A percentile compares a stretch with the other conserved stretches of the same genome.
These are phyloP conservation scores for Equus przewalskii DNA, from an alignment of 2,113 vertebrate genomes.

Conservation along the genomic window DNA sequence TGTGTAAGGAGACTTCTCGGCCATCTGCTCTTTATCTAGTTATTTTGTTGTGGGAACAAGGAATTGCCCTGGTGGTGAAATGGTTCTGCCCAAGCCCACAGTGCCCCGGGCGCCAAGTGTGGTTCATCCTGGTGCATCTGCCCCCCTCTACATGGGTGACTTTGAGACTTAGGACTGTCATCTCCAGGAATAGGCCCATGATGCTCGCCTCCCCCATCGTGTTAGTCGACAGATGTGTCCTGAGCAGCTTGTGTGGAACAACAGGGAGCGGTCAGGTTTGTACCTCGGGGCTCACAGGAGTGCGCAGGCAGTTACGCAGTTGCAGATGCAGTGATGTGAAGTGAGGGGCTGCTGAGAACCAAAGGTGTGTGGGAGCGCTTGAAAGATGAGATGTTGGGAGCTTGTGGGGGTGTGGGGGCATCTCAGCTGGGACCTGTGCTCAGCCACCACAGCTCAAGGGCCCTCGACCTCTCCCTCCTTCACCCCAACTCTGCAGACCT, in stretches of 20 bases:
- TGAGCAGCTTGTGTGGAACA: neutral
- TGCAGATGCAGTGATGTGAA: neutral
- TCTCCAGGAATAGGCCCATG: neutral
- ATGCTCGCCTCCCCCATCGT: neutral
- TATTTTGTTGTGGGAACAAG: accelerated
- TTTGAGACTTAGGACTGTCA: neutral
- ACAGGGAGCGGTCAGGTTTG: neutral
- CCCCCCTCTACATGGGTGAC: neutral
- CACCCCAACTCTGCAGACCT: neutral
- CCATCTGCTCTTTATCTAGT: neutral
- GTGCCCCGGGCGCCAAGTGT: too few species aligned
- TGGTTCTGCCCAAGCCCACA: accelerated
- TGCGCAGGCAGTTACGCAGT: neutral
- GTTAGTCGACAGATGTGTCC: neutral
- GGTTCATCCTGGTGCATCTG: neutral
- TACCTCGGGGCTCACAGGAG: neutral
- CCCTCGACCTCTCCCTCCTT: too few species aligned
- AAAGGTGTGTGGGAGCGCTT: neutral
- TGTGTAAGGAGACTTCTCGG: too few species aligned
- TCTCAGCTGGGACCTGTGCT: neutral
- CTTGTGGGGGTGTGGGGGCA: too few species aligned
- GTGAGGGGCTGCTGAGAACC: neutral
- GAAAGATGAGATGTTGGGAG: accelerated
- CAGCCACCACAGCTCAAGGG: neutral
- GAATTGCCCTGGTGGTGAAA: neutral